A percentile compares a stretch with the other conserved stretches of the same genome.
Evolutionary conservation across 1,140 invertebrate species (phyloP).

Genomic region (Phymorhynchus buccinoides): DNA sequence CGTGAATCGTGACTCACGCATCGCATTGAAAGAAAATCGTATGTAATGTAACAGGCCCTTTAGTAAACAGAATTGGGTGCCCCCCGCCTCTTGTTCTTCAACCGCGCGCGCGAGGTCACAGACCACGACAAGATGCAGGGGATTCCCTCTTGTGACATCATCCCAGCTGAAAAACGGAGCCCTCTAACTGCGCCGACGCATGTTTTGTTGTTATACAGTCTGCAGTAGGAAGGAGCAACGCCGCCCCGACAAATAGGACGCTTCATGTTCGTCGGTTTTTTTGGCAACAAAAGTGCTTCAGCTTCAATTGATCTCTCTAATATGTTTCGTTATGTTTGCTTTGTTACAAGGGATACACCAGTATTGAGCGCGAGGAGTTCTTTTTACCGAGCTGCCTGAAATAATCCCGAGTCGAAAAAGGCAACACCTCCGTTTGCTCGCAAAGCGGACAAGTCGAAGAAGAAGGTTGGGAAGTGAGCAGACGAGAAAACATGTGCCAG

Average conservation of each 20-base stretch:
- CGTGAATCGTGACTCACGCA: not conserved
- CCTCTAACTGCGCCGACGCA: conserved; percentile 15
- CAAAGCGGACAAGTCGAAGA: conserved; percentile 29
- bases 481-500: conserved; percentile 31
- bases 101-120: not conserved
- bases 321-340: not conserved
- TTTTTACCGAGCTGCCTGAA: conserved; percentile 8
- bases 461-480: conserved; percentile 25
- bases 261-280: conserved; percentile 1
- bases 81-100: not conserved
- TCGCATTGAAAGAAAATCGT: not conserved
- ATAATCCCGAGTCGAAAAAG: conserved; percentile 19
- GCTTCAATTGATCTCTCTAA: not conserved
- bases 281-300: not conserved
- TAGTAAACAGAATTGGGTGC: not conserved
- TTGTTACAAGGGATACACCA: not conserved
- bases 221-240: conserved; percentile 14
- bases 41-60: not conserved
- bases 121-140: conserved; percentile 27
- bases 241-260: conserved; percentile 21
- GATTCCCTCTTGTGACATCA: conserved; percentile 24
- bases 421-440: conserved; percentile 14
- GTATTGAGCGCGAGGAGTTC: not conserved
- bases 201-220: conserved; percentile 20
- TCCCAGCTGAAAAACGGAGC: conserved; percentile 26